Base-by-base conservation (phyloP, 1,140 invertebrate species). In the Hetaerina americana region DNA sequence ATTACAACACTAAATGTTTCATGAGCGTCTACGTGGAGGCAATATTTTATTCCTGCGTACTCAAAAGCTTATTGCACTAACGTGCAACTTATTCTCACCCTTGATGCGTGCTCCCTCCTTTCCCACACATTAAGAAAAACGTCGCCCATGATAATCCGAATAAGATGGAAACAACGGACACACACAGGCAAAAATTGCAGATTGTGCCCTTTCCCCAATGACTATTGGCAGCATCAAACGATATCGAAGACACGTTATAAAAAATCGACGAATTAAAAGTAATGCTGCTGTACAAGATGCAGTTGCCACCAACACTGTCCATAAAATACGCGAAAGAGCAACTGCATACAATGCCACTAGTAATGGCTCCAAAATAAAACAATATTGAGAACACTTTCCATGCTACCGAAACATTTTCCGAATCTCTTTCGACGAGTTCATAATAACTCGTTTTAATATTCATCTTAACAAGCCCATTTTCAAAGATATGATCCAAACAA, bases 111-210 rank as follows among this genome's bases (percentile, higher is more conserved):
- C 29, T 71, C 5, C 70, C 70, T 28, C 70, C 70, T 66, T 29
- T 71, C 67, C 70, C 70, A 67, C 70, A 71, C 70, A 71, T 71
- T 22, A 66, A 66, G 31, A 71, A 71, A 27, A 71, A 71, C 15
- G 70, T 71, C 31, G 66, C 28, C 70, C 70, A 71, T 25, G 66
- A 28, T 5, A 66, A 28, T 15, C 26, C 57, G 31, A 71, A 71
- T 2, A 71, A 27, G 5, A 71, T 66, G 22, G 70, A 71, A n/a
- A 66, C 66, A 27, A 71, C 70, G 67, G 70, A 27, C 12, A 71
- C 70, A 71, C 66, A 71, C 27, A 66, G 57, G 15, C 70, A 71
- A 67, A 66, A 71, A 15, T 57, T 66, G 70, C 70, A 71, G 28
- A 31, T 26, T 24, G 22, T 67, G 12, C 29, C 24, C 40, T 26